A percentile compares a stretch with the other conserved stretches of the same genome.
These are phyloP conservation scores for Callospermophilus lateralis DNA, from an alignment of 2,113 vertebrate species.

Conservation along the genomic window DNA sequence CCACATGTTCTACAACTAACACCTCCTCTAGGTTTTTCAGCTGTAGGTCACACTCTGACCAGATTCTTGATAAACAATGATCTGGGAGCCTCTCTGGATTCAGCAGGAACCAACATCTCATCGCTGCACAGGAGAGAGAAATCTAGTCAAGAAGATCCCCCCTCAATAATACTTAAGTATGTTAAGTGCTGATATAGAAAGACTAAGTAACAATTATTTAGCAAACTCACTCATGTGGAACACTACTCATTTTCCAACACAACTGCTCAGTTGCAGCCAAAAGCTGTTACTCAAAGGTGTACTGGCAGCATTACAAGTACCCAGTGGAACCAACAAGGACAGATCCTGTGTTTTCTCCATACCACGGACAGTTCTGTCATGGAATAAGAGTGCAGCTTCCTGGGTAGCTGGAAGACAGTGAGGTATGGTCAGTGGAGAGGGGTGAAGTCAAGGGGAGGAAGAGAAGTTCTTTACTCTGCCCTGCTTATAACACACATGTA, in stretches of 20 bases:
- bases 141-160: neutral
- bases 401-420: neutral
- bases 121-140: neutral
- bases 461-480: neutral
- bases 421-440: neutral
- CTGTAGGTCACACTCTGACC: neutral
- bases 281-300: neutral
- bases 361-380: neutral
- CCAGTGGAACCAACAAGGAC: neutral
- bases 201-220: neutral
- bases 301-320: rapidly evolving
- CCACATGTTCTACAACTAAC: neutral
- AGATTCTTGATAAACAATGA: neutral
- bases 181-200: neutral
- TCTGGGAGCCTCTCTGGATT: neutral
- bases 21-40: neutral
- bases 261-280: neutral
- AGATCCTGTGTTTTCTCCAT: too few species aligned
- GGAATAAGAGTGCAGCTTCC: neutral
- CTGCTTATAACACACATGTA: neutral
- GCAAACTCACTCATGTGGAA: neutral
- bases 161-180: neutral
- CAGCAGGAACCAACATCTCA: neutral
- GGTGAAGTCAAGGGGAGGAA: neutral
- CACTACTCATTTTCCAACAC: neutral